Base-by-base conservation (phyloP, 2,888 invertebrate genomes). In the Ornithoptera alexandrae region DNA sequence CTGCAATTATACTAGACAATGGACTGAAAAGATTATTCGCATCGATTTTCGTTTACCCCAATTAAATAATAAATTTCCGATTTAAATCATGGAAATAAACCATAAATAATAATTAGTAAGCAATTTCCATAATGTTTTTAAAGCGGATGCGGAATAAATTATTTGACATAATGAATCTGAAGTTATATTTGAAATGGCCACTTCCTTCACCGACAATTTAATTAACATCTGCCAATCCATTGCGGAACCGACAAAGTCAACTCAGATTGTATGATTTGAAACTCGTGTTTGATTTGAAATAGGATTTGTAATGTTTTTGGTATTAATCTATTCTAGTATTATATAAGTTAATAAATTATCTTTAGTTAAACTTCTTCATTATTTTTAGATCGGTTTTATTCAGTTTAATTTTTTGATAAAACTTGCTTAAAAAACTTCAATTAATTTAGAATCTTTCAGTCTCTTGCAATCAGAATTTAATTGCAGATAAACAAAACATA, bases 161-260 rank as follows among this genome's bases (percentile, higher is more conserved):
- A 58, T 22, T 58, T 15, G n/a, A 58, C 57, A 58, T 58, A 5
- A 61, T 61, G 36, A 61, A 61, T 36, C 39, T 30, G 36, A 61
- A 61, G 39, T 61, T 42, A 61, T 39, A 39, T 36, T 20, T 39
- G 46, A 62, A 62, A 20, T 46, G 62, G 46, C 62, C n/a, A 62
- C 62, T 62, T 20, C 20, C 46, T 62, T 17, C 46, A 10, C 46
- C 22, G 46, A 46, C 46, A 42, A 62, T 62, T 62, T 42, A 62
- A 62, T 62, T 62, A 62, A n/a, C 46, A 20, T 42, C 62, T 46
- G 22, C 62, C 62, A 62, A 62, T 46, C 39, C 42, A 20, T 42
- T 62, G 62, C 62, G 15, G 46, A 22, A 18, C 20, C 62, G 42
- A 42, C 42, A 20, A 62, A 62, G 20, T 46, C 46, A 60, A 60